Evolutionary conservation across 2,888 invertebrate genomes (phyloP), one percentile per base, ranked within the genome.

Genomic region (Aplocera efformata): DNA sequence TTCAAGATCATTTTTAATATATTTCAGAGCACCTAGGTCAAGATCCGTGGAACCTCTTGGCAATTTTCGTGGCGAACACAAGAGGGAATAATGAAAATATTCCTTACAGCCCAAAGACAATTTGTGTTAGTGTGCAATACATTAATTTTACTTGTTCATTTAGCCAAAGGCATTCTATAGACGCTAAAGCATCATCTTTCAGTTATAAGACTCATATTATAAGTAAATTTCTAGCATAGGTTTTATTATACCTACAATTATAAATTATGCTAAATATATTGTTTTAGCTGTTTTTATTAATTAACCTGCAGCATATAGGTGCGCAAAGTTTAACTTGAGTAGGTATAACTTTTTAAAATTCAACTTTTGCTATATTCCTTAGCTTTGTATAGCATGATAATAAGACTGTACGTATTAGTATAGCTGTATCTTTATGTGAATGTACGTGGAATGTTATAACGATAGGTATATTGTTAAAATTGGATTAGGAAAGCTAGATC

Each of bases 1-100:
- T 28, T 26, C 17, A 22, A 25, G 13, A n/a, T 34, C 4, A 13
- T 37, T 32, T 39, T 42, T 40, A 44, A 49, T 41, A 39, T 43
- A 34, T 85, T 82, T 56, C 79, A 89, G 89, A 88, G 88, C 89
- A 82, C 88, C 89, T 63, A 85, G 89, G 84, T 89, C 89, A 74
- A 85, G 88, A 85, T 89, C 89, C 60, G 89, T 89, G 61, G 88
- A 89, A 69, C 88, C 88, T 72, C 79, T 88, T 48, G 88, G 85
- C 56, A 79, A 82, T 64, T 84, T 79, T 64, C 85, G 82, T 50
- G 67, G 74, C 48, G 83, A 86, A 51, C 63, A 58, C 57, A 85
- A 85, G 67, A 73, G 79, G 67, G 78, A 83, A 60, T 82, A 52
- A 53, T 45, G 58, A 42, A 32, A 17, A 17, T 17, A 40, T 28